Base-by-base conservation (phyloP, 1,140 invertebrate genomes). In the Solenopsis invicta region DNA sequence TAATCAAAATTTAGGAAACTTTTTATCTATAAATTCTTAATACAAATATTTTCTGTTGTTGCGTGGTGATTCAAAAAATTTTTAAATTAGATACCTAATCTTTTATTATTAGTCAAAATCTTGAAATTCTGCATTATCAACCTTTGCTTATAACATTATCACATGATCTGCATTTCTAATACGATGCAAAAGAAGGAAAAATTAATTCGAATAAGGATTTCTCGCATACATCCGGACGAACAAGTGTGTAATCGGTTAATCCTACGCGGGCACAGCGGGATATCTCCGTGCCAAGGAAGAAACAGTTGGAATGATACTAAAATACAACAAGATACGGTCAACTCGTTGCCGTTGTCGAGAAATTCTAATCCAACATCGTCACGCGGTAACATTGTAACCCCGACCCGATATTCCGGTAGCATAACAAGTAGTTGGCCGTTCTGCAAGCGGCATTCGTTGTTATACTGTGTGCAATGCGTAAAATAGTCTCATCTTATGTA, bases 351-450 rank as follows among this genome's bases (percentile, higher is more conserved):
- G 9, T 86, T 48, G 71, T 75, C 29, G 78, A 85, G 75, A 90
- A 90, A 91, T 91, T 90, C 66, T 78, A 62, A 18, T n/a, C 72
- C 67, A 61, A 80, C n/a, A 21, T 52, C 52, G 52, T 78, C 52
- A 54, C 24, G 50, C 48, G 45, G 54, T 89, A 87, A 85, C 62
- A 90, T 62, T 77, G 81, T 52, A 78, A 90, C 77, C 48, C 72
- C 66, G 41, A 48, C 67, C 16, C 29, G 52, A 56, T 90, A 86
- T 88, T 86, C 61, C 48, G 12, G 50, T 90, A 74, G 89, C 82
- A 86, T 82, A 81, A 85, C 77, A 86, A 91, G 48, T 75, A 86
- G 48, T n/a, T 21, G 34, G 18, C 5, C 61, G 16, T 52, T 71
- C 45, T 61, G 10, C 74, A 24, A 41, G 37, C 10, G 24, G 74